These are phyloP conservation scores for Pristis pectinata DNA, from an alignment of 2,797 vertebrate genomes.

Conservation along the genomic window DNA sequence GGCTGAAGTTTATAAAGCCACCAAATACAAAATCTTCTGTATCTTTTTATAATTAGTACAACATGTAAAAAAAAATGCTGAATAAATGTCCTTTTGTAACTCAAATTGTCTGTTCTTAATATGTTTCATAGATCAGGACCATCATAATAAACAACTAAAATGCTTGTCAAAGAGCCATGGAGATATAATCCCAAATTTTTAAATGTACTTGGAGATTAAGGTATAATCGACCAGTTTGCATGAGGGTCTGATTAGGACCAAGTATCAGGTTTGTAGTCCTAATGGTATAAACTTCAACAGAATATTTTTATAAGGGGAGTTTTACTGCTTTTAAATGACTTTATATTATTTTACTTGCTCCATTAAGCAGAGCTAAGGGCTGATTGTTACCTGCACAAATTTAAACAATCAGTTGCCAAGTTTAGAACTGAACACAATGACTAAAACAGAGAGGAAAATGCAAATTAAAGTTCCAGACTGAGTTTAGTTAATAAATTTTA, in stretches of 20 bases:
- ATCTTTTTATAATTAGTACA: slow-evolving; percentile 34
- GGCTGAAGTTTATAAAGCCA: slow-evolving; percentile 17
- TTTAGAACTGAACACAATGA: background rate
- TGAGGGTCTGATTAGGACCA: background rate
- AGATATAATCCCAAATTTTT: background rate
- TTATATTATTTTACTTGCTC: background rate
- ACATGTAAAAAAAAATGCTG: slow-evolving; percentile 15
- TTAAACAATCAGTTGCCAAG: background rate
- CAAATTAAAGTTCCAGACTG: background rate
- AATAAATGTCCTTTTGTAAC: slow-evolving; percentile 33
- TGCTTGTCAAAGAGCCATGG: background rate
- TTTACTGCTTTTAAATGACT: background rate
- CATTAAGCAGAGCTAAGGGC: background rate
- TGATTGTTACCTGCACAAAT: background rate
- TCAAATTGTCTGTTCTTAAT: background rate
- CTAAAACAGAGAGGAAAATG: background rate
- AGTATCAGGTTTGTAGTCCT: background rate
- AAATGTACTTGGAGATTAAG: background rate
- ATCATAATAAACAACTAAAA: background rate
- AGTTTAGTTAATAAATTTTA: background rate
- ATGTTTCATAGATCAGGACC: background rate
- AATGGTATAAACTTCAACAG: background rate
- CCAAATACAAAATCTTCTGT: slow-evolving; percentile 1
- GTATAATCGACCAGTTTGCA: background rate
- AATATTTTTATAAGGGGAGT: background rate